Percentiles rank a stretch among this genome's conserved stretches.
phyloP scores from a whole-genome alignment of 2,113 vertebrate species.

The Ptilorrhoa leucosticta region DNA sequence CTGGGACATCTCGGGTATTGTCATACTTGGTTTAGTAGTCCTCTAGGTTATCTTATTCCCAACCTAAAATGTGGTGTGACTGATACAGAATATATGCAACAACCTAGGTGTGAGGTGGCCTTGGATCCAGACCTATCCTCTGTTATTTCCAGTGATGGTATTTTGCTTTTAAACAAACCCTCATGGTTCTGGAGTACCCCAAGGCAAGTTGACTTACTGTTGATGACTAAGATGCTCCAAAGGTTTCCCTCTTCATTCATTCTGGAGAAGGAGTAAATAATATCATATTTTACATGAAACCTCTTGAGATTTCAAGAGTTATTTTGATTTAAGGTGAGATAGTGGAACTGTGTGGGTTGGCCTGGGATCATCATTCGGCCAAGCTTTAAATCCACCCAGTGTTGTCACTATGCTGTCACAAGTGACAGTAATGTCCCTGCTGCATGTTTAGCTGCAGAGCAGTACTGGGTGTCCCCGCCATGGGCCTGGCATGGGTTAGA shows the following conservation, averaged over 20 bases:
- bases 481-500: background rate
- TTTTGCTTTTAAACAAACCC: background rate
- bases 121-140: background rate
- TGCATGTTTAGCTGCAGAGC: background rate
- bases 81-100: background rate
- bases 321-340: background rate
- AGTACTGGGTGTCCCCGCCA: background rate
- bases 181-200: background rate
- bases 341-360: background rate
- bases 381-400: background rate
- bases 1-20: background rate
- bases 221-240: background rate
- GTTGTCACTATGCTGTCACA: background rate
- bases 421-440: background rate
- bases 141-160: background rate
- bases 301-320: background rate
- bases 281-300: background rate
- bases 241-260: background rate
- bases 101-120: background rate
- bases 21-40: background rate
- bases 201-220: background rate
- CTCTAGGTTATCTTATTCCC: background rate
- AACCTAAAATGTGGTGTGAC: background rate
- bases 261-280: background rate
- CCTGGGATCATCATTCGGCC: background rate